Percentiles rank a stretch among this genome's conserved stretches.
Evolutionary conservation across 2,113 vertebrate genomes (phyloP).

Genomic region (Xyliphius kryptos): DNA sequence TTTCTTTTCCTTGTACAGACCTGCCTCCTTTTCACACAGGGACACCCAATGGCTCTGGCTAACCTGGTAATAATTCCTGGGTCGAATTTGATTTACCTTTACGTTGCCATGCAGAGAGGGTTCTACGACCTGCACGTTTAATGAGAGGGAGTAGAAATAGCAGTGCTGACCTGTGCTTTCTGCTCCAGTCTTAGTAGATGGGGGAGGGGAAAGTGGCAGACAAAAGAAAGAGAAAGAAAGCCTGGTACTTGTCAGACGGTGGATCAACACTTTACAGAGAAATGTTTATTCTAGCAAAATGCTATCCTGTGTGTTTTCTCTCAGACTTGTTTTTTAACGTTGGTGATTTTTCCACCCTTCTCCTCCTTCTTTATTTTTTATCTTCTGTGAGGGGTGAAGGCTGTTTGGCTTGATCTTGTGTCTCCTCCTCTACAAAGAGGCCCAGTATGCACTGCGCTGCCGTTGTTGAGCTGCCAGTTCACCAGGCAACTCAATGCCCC

Average conservation of each 20-base stretch:
- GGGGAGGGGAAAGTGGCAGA: conserved; percentile 37
- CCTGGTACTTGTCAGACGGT: conserved; percentile 51
- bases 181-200: conserved; percentile 44
- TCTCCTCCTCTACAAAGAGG: conserved; percentile 20
- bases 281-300: conserved; percentile 52
- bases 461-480: conserved; percentile 31
- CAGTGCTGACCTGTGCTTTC: conserved; percentile 46
- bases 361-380: neutral
- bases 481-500: neutral
- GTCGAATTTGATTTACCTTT: too few relatives aligned
- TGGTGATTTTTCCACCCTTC: neutral
- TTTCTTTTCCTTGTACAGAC: too few relatives aligned
- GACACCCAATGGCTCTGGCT: too few relatives aligned
- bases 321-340: conserved; percentile 37
- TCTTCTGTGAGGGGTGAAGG: conserved; percentile 16
- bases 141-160: conserved; percentile 34
- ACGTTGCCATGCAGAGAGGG: too few relatives aligned
- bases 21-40: too few relatives aligned
- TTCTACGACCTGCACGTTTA: conserved; percentile 13
- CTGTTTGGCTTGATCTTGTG: conserved; percentile 39
- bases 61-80: too few relatives aligned
- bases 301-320: conserved; percentile 52
- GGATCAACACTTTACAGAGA: conserved; percentile 50
- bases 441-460: conserved; percentile 4
- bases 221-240: conserved; percentile 45